Evolutionary conservation across 2,888 invertebrate genomes (phyloP), one percentile per base, ranked within the genome.

Genomic region (Ephialtes manifestator): DNA sequence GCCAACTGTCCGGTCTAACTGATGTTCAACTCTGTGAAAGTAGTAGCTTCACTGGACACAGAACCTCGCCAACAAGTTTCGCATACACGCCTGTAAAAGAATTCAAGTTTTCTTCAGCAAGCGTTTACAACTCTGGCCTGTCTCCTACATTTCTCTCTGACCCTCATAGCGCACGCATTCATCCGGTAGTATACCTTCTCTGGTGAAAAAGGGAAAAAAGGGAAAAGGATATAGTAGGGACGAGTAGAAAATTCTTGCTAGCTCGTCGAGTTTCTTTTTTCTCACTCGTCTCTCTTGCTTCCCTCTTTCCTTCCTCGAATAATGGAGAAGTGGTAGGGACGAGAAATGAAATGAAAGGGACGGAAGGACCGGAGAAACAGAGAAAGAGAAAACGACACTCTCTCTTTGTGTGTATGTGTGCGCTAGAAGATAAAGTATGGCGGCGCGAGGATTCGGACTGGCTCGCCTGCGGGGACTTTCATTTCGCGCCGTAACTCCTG

Each of bases 401-500:
- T n/a, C n/a, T n/a, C n/a, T n/a, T n/a, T 68, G 68, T 76, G 72
- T 18, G 2, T 43, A 20, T 67, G 39, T 63, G 55, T 31, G 20
- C 2, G 55, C 60, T 55, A 60, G 55, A 85, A 85, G 81, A 85
- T 78, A 70, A 75, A 81, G 78, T 79, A 65, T 70, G 65, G 74
- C 58, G 48, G 71, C 71, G 71, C 81, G 55, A 81, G 81, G 81
- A 82, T 80, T 81, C 67, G 84, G 81, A 81, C 78, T 55, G 58
- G 68, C 58, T 75, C 24, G 67, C 74, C 83, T 63, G 72, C 77
- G 71, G 78, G 77, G 82, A 86, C 88, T 91, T 90, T 91, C 89
- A 91, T 92, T 92, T 92, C 87, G 90, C 88, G 84, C 86, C 89
- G 90, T 89, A 89, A 88, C 88, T 90, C 87, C 85, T 87, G 85